phyloP scores from a whole-genome alignment of 2,113 vertebrate genomes.

The Egretta garzetta region DNA sequence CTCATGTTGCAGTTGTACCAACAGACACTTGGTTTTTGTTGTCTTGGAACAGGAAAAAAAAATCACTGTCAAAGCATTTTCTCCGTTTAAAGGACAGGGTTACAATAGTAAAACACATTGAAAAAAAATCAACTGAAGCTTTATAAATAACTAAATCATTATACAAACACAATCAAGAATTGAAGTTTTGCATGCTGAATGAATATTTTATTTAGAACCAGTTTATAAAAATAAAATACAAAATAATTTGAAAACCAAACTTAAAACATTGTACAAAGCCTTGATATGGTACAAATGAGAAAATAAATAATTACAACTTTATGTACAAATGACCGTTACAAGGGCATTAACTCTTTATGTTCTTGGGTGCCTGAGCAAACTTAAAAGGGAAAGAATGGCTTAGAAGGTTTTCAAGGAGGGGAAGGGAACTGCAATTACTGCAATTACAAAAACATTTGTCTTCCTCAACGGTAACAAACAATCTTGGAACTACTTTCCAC shows the following conservation, averaged over 20 bases:
- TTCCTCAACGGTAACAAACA: neutral
- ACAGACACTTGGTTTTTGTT: neutral
- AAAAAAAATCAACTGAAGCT: neutral
- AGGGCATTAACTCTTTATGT: slow-evolving; percentile 66
- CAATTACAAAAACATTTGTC: too few species aligned
- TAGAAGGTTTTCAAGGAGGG: neutral
- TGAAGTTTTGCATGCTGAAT: slow-evolving; percentile 92
- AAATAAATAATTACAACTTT: slow-evolving; percentile 98
- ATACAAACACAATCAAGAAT: slow-evolving; percentile 52
- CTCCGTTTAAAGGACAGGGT: neutral
- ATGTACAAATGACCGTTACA: slow-evolving; percentile 88
- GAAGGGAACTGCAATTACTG: neutral
- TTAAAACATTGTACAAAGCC: slow-evolving; percentile 97
- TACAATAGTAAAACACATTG: neutral
- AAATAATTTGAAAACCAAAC: slow-evolving; percentile 97
- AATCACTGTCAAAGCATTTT: neutral
- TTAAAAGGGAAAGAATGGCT: slow-evolving; percentile 38
- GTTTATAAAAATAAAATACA: slow-evolving; percentile 99
- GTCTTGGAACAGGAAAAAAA: neutral
- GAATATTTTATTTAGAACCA: slow-evolving; percentile 98
- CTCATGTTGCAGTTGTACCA: neutral
- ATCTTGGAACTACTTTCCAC: neutral
- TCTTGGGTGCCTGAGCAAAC: slow-evolving; percentile 74
- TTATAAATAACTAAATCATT: slow-evolving; percentile 1
- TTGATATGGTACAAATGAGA: slow-evolving; percentile 98